Evolutionary conservation across 2,113 vertebrate species (phyloP), one percentile per base, ranked within the genome.

Genomic region (Pterophyllum scalare): DNA sequence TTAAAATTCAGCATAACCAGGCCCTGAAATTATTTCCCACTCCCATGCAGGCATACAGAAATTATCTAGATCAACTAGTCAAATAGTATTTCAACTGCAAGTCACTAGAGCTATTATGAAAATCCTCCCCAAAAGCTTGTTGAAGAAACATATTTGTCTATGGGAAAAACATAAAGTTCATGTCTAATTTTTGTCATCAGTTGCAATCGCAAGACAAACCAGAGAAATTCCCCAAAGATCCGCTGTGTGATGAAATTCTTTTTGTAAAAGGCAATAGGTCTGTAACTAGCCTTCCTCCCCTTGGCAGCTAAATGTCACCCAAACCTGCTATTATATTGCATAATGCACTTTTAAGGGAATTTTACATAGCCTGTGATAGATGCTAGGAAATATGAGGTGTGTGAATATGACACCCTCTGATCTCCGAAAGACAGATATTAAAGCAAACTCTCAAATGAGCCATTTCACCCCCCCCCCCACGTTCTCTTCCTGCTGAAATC

Each of bases 1-100:
- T 97, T 98, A 95, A 97, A 96, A 98, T 98, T 99, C 98, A 97
- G 95, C 93, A 97, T 94, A 95, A 96, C 86, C 91, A 90, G 91
- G 79, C 88, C 87, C 91, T 79, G 89, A 95, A 95, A 94, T 95
- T 90, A 92, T 91, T 91, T 87, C 85, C 84, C 80, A 14, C 72
- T 74, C 72, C 83, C 81, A 84, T 67, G 82, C 88, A 75, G 83
- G 81, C 80, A 24, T 75, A 60, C 64, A 52, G 46, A 86, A 88
- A 90, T 85, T 57, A 87, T 92, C 75, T 84, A 72, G 91, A 93
- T 91, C 90, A 89, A 87, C 88, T 77, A 83, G 91, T 84, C 76
- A 74, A 52, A 78, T 81, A 76, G 59, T 56, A 60, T 87, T 85
- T 87, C 77, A 72, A 62, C 82, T 76, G 28, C 43, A 88, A 92